A percentile compares a stretch with the other conserved stretches of the same genome.
Evolutionary conservation across 2,888 invertebrate genomes (phyloP).

Genomic region (Drosophila koepferae): DNA sequence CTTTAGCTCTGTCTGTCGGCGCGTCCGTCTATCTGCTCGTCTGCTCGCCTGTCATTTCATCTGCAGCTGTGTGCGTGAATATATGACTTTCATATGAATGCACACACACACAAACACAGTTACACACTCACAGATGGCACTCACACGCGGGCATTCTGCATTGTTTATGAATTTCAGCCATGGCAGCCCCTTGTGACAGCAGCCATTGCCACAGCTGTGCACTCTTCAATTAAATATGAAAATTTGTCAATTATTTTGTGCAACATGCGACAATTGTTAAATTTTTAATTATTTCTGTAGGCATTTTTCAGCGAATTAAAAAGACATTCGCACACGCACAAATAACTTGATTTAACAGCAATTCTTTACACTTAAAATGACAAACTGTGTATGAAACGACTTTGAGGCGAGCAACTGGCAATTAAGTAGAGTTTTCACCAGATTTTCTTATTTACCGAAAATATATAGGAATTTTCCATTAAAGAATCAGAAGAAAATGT

Average conservation of each 20-base stretch:
- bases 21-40: conserved; percentile 27
- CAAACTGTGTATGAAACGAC: background rate
- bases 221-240: conserved; percentile 81
- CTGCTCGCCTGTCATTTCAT: conserved; percentile 60
- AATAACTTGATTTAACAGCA: conserved; percentile 19
- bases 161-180: conserved; percentile 75
- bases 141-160: conserved; percentile 38
- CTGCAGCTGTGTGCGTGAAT: conserved; percentile 69
- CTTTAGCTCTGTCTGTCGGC: conserved; percentile 6
- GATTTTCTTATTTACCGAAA: background rate
- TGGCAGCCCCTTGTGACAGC: conserved; percentile 70
- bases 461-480: background rate
- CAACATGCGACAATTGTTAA: conserved; percentile 80
- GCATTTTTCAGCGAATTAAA: conserved; percentile 56
- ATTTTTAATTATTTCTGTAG: conserved; percentile 74
- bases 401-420: background rate
- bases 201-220: conserved; percentile 64
- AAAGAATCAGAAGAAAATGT: no score
- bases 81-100: conserved; percentile 56
- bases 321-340: conserved; percentile 16
- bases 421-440: background rate
- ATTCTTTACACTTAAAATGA: conserved; percentile 1
- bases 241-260: conserved; percentile 82
- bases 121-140: conserved; percentile 8
- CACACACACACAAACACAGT: conserved; percentile 22